These are phyloP conservation scores for Trichechus manatus DNA, from an alignment of 2,113 vertebrate species.

Conservation along the genomic window DNA sequence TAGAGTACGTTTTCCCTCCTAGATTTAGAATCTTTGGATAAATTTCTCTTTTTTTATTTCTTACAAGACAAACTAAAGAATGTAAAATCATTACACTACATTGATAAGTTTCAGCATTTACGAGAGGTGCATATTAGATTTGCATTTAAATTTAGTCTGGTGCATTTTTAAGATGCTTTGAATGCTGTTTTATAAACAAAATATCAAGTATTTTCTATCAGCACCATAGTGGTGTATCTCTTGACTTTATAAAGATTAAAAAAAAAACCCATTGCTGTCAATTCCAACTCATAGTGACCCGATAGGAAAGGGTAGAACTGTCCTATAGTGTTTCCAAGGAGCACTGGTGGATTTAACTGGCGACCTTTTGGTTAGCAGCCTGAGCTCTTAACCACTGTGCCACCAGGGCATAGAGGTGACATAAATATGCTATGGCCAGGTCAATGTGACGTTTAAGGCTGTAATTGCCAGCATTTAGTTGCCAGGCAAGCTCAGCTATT, in stretches of 20 bases:
- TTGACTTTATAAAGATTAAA: background rate
- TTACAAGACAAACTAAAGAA: background rate
- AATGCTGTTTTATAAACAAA: background rate
- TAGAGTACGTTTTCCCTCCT: background rate
- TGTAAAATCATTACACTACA: background rate
- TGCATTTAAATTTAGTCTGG: background rate
- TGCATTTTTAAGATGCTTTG: background rate
- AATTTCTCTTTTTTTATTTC: background rate
- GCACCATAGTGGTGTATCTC: background rate
- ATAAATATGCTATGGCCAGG: background rate
- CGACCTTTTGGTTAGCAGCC: too few relatives aligned
- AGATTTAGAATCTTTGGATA: constrained; percentile 3
- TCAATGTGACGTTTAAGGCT: background rate
- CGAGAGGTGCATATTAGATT: background rate
- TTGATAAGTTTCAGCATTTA: background rate
- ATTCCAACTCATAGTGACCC: too few relatives aligned
- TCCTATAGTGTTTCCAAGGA: too few relatives aligned
- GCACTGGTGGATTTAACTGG: too few relatives aligned
- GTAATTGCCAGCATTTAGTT: background rate
- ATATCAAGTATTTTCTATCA: background rate
- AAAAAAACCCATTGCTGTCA: too few relatives aligned
- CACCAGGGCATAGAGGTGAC: background rate
- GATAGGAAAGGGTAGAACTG: too few relatives aligned
- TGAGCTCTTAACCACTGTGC: too few relatives aligned
- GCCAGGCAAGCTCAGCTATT: background rate